Evolutionary conservation across 2,113 vertebrate genomes (phyloP).

Genomic region (Taurulus bubalis): DNA sequence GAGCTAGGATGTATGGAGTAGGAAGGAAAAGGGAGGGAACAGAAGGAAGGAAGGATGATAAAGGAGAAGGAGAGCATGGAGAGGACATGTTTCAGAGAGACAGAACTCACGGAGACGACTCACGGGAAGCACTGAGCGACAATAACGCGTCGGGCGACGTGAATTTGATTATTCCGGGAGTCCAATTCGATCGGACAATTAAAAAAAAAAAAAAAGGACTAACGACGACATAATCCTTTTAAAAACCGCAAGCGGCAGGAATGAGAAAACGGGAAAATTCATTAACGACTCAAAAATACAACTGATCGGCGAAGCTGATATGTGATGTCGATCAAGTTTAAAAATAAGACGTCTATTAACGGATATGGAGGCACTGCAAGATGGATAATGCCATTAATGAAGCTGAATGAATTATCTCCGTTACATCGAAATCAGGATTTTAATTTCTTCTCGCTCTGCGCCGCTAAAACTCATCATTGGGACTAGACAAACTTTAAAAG

Average conservation of each 20-base stretch:
- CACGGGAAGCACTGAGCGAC: neutral
- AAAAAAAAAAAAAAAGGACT: constrained; percentile 10
- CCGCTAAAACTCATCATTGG: neutral
- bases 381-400: neutral
- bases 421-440: neutral
- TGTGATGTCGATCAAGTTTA: neutral
- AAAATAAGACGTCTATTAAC: neutral
- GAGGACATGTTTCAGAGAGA: constrained; percentile 7
- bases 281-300: neutral
- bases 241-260: neutral
- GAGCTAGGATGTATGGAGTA: constrained; percentile 24
- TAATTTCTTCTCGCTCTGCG: neutral
- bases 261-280: neutral
- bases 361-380: neutral
- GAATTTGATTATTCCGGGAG: constrained; percentile 32
- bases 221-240: constrained; percentile 25
- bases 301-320: neutral
- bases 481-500: neutral
- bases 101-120: neutral
- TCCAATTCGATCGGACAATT: constrained; percentile 37
- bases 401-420: neutral
- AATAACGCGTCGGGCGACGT: constrained; percentile 33
- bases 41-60: constrained; percentile 1
- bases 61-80: constrained; percentile 7
- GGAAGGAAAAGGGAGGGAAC: constrained; percentile 17